Evolutionary conservation across 2,797 vertebrate genomes (phyloP), one percentile per base, ranked within the genome.

Genomic region (Aphelocoma californica): DNA sequence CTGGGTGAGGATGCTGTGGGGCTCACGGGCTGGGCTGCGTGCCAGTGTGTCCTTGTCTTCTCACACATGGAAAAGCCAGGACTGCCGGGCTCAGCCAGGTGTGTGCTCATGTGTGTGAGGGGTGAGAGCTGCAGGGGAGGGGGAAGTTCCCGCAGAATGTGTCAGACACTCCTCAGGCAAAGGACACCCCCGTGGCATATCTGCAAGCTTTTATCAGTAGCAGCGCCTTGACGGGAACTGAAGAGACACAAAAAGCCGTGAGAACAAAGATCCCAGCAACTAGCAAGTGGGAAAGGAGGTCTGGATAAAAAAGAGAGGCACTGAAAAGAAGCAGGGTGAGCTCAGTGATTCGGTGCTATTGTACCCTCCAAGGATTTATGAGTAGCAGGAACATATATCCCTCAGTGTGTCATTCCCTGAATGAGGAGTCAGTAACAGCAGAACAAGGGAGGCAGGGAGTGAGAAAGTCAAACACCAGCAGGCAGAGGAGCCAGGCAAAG

Each of bases 231-330:
- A 53, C 0, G 13, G 38, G 56, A 93, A 77, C 50, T n/a, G 85
- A 67, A 87, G 65, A 90, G 62, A 71, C 19, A 32, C 19, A 58
- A 67, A 95, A 85, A 54, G 36, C 70, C 4, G 7, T 16, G 40
- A 88, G 78, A 88, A 96, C 82, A 94, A 95, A 95, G 65, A 93
- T 80, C 71, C 71, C 92, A 81, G 88, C 65, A 87, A 85, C 61
- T 12, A 67, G 73, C 51, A 62, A 85, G 38, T 21, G 54, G 65
- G 54, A 69, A 66, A 73, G 16, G 13, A 29, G 34, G 7, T 42
- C 67, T 38, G 26, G 14, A 66, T 94, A 38, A 57, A 81, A 89
- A 77, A 60, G 36, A 69, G 50, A 61, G 34, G 60, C 74, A 14
- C 64, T 85, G 69, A 89, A 89, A 88, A 62, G 56, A 61, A 78